Base-by-base conservation (phyloP, 2,113 vertebrate genomes). In the Martes martes region DNA sequence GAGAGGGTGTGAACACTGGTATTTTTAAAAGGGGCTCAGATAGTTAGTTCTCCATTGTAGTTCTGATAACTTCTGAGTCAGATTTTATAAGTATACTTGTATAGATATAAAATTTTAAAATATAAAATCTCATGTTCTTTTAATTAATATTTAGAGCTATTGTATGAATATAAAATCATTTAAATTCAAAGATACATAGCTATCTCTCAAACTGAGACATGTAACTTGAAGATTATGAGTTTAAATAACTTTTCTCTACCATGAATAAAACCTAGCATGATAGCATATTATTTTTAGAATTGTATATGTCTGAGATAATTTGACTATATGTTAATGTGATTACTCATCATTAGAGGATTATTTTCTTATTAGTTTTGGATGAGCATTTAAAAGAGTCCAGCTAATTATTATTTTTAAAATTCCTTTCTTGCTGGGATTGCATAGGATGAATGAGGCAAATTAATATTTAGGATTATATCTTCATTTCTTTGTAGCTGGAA, bases 401-500 rank as follows among this genome's bases (percentile, higher is more conserved):
- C 45, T 89, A 80, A 89, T 79, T 96, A 88, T 91, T 85, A 59
- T 92, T 96, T 95, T 39, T 59, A 94, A 88, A 88, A 83, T 45
- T 26, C 1, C 26, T 89, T 85, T 21, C 50, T 91, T 92, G 65
- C 15, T 42, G 91, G 19, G 21, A 90, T 92, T 89, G 9, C 8
- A 18, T 57, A 80, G 36, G 31, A 45, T 91, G 55, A 93, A 85
- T 84, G 59, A 87, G 39, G 9, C 24, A 93, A 91, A 86, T 94
- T 95, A 94, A 63, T 83, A 96, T 88, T 94, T 92, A 97, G 71
- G 23, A 95, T 85, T 96, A 6, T 97, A 26, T 97, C 78, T 96
- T 79, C 39, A 45, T 97, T 91, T 98, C 91, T 92, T 95, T 96
- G 42, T 96, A 98, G 98, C 98, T 98, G 98, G 95, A 15, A 95